These are phyloP conservation scores for Equus quagga DNA, from an alignment of 2,113 vertebrate species.

Conservation along the genomic window DNA sequence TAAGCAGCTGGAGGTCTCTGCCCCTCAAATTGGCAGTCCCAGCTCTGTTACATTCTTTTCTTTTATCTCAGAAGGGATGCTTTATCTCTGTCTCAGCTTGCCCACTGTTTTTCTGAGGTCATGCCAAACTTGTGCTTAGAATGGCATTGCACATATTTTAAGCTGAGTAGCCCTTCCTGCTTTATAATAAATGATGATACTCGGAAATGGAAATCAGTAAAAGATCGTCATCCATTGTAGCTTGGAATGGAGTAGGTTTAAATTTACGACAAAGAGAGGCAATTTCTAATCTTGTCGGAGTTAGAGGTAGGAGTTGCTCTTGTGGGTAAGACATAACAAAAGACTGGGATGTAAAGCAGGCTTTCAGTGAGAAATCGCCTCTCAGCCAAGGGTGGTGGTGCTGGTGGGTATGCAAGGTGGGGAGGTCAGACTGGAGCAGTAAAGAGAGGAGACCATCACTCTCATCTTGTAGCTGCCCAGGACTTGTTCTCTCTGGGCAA, in stretches of 20 bases:
- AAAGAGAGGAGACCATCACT: accelerated
- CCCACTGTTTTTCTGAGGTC: background rate
- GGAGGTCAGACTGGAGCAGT: background rate
- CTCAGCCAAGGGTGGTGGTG: background rate
- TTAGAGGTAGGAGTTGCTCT: background rate
- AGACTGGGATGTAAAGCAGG: no score
- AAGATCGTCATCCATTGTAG: background rate
- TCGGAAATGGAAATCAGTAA: background rate
- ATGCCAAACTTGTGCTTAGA: background rate
- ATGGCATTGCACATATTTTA: background rate
- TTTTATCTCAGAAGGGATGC: slow-evolving; percentile 26
- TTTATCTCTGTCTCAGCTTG: background rate
- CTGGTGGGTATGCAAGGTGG: background rate
- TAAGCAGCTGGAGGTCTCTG: background rate
- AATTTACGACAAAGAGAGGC: background rate
- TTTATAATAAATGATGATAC: background rate
- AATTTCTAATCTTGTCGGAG: background rate
- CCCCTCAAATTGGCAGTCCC: background rate
- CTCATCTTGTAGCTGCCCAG: background rate
- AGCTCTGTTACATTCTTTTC: background rate
- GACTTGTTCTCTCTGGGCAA: background rate
- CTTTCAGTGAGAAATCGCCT: background rate
- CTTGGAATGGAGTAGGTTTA: background rate
- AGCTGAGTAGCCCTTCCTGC: slow-evolving; percentile 7
- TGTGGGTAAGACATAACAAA: background rate